Base-by-base conservation (phyloP, 1,140 invertebrate genomes). In the Zaprionus capensis region DNA sequence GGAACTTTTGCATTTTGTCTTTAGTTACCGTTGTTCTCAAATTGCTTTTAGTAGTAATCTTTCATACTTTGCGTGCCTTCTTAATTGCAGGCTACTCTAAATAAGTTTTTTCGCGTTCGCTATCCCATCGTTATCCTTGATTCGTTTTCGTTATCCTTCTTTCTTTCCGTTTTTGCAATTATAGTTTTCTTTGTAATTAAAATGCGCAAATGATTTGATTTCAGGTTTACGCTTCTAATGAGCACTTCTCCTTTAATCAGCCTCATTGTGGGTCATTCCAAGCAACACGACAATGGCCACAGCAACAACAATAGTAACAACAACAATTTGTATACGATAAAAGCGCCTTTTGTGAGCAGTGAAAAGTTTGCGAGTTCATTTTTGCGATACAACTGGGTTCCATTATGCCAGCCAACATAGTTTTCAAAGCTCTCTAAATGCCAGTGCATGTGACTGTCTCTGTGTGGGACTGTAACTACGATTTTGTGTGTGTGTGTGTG, bases 21-120 rank as follows among this genome's bases (percentile, higher is more conserved):
- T 59, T 66, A 61, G 69, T 72, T 67, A 17, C 46, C 20, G 71
- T 85, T 85, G 82, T 85, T 86, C 56, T 86, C 76, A 86, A 85
- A 85, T 85, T 85, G 76, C 82, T 85, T 85, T 85, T 82, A 76
- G 82, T 82, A 76, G 82, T 81, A 82, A 86, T 82, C 78, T 76
- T 67, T 80, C 75, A 85, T 85, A 78, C 44, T 81, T 81, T 71
- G 41, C n/a, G 41, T 26, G 63, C 68, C 51, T 15, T 28, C 68
- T 71, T 71, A 71, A 72, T 76, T 76, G 74, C 69, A 72, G 63
- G 63, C 56, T 76, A 49, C 57, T 38, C 41, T 67, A 36, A 56
- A 53, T 36, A 44, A 64, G 20, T 65, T 66, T 62, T 65, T 44
- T 9, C 24, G 41, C 61, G 11, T 46, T 41, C 38, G 15, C 38